Evolutionary conservation across 2,888 invertebrate species (phyloP).

Genomic region (Alitta virens): DNA sequence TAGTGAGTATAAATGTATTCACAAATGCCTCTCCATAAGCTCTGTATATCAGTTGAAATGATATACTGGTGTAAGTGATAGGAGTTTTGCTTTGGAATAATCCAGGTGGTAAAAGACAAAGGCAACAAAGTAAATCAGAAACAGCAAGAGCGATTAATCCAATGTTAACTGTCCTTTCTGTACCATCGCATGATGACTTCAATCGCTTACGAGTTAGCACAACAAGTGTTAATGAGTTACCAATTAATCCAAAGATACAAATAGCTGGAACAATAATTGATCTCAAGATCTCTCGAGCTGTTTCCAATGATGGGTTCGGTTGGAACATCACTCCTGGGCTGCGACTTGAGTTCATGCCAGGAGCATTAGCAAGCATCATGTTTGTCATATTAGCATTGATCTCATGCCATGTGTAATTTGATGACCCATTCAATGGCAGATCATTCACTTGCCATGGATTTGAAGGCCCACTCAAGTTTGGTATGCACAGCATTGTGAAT

Average conservation of each 20-base stretch:
- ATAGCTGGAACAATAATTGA: conserved; percentile 23
- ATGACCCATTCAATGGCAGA: too few species aligned
- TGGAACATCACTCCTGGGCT: background rate
- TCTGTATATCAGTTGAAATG: conserved; percentile 37
- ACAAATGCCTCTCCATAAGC: conserved; percentile 44
- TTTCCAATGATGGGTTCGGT: background rate
- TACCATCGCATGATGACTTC: conserved; percentile 62
- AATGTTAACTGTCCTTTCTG: conserved; percentile 77
- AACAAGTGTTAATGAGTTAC: conserved; percentile 75
- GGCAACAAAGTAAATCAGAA: conserved; percentile 67
- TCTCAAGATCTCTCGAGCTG: conserved; percentile 7
- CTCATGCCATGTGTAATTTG: background rate
- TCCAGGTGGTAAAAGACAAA: conserved; percentile 62
- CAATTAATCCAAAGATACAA: conserved; percentile 65
- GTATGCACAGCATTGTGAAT: too few species aligned
- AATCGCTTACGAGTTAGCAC: conserved; percentile 67
- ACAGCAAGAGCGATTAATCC: conserved; percentile 73
- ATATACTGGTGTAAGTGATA: background rate
- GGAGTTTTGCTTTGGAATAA: conserved; percentile 32
- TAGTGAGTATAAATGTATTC: conserved; percentile 63
- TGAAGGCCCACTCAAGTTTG: too few species aligned
- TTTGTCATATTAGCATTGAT: background rate
- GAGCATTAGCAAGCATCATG: background rate
- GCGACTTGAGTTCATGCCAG: background rate
- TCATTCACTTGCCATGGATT: too few species aligned